phyloP scores from a whole-genome alignment of 2,888 invertebrate genomes.

The Calameuta filiformis region DNA sequence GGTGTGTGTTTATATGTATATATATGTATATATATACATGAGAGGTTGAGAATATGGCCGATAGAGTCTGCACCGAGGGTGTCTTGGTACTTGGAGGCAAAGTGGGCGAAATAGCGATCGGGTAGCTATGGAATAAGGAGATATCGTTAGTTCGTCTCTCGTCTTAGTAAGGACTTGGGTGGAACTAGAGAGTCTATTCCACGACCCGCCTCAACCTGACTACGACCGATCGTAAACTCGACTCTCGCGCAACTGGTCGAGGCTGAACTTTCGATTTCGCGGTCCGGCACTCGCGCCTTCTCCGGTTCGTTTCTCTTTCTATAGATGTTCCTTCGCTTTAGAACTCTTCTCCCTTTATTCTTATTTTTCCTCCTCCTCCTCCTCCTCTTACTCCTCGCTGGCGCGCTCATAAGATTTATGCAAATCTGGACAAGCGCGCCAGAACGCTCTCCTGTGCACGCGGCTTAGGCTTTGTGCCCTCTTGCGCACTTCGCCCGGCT shows the following conservation, averaged over 20 bases:
- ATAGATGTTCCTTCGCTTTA: not conserved
- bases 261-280: slow-evolving; percentile 58
- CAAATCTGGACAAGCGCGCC: slow-evolving; percentile 45
- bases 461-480: slow-evolving; percentile 8
- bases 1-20: not conserved
- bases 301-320: slow-evolving; percentile 40
- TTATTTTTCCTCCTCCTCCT: not conserved
- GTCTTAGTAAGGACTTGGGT: not conserved
- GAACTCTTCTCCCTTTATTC: not conserved
- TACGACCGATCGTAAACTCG: not conserved
- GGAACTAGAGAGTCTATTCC: not conserved
- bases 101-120: slow-evolving; percentile 4
- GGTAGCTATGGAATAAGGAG: not conserved
- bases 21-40: not conserved
- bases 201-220: not conserved
- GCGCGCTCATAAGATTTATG: slow-evolving; percentile 51
- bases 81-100: not conserved
- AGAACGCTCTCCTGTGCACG: slow-evolving; percentile 19
- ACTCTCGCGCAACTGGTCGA: slow-evolving; percentile 19
- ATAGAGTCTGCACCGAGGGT: not conserved
- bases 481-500: slow-evolving; percentile 11
- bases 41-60: not conserved
- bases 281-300: slow-evolving; percentile 20
- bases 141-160: not conserved
- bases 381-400: not conserved